Conservation (phyloP, 2,797 vertebrate species). For the Phataginus tricuspis region DNA sequence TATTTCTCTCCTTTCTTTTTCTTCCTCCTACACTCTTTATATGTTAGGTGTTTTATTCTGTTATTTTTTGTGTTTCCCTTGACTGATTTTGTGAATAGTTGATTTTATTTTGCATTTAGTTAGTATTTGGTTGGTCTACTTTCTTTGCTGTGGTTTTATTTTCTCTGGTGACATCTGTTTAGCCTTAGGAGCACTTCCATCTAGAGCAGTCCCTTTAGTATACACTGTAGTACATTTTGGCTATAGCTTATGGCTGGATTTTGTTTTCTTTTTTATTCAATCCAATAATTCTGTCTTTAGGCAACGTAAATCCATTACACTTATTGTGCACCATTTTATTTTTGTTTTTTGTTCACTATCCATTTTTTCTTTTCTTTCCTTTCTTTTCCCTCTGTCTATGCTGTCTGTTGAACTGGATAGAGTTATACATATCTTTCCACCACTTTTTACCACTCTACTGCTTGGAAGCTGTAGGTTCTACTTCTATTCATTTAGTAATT, state of each 20-base stretch:
- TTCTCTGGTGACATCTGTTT: no score
- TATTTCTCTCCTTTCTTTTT: no score
- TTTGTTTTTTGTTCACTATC: background rate
- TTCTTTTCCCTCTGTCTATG: background rate
- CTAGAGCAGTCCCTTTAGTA: no score
- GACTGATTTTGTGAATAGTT: no score
- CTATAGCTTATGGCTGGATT: background rate
- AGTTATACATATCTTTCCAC: background rate
- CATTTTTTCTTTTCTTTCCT: background rate
- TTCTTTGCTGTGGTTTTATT: no score
- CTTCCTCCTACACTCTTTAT: no score
- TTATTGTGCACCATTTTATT: background rate
- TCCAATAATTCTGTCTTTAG: background rate
- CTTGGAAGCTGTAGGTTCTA: background rate
- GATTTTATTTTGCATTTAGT: no score
- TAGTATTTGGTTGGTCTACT: no score
- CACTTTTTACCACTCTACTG: background rate
- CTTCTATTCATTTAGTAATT: background rate
- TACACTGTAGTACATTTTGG: no score
- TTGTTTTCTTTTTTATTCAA: background rate
- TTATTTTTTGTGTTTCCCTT: no score
- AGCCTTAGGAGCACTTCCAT: no score
- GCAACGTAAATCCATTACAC: background rate
- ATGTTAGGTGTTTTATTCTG: no score
- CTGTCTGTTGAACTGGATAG: background rate